A percentile compares a stretch with the other conserved stretches of the same genome.
Conservation (phyloP, 2,888 invertebrate species). For the Penaeus monodon region DNA sequence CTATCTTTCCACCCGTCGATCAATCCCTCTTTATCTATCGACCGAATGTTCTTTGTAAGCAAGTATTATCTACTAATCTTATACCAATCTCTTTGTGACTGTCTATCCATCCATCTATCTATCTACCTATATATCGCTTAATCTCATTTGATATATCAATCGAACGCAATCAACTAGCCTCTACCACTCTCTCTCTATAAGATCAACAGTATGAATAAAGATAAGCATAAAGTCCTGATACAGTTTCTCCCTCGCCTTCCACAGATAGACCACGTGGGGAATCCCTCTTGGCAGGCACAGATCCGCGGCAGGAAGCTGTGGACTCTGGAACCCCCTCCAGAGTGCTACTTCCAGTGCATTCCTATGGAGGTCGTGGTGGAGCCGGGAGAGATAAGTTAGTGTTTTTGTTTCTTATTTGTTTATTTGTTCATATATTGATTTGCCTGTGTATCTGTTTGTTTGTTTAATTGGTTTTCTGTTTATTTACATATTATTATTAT, state of each 20-base stretch:
- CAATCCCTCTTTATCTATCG: background rate
- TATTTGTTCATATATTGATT: background rate
- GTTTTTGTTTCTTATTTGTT: background rate
- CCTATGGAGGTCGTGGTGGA: slow-evolving; percentile 80
- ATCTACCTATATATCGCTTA: no score
- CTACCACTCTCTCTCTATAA: background rate
- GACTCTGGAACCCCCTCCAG: slow-evolving; percentile 91
- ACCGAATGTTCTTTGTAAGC: no score
- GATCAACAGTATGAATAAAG: no score
- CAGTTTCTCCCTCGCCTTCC: slow-evolving; percentile 51
- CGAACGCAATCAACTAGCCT: no score
- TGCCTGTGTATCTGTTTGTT: background rate
- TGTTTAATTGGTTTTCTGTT: background rate
- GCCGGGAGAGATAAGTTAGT: slow-evolving; percentile 91
- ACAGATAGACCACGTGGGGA: slow-evolving; percentile 91
- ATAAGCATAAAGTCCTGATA: background rate
- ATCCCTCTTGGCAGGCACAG: slow-evolving; percentile 98
- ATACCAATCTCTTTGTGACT: no score
- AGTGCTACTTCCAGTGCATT: slow-evolving; percentile 84
- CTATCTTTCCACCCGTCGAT: no score
- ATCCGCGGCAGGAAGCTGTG: slow-evolving; percentile 86
- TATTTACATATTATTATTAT: no score
- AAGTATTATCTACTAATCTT: no score
- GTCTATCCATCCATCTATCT: no score
- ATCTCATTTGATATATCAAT: no score